Evolutionary conservation across 2,888 invertebrate species (phyloP), one percentile per base, ranked within the genome.

Genomic region (Caenorhabditis sp.): DNA sequence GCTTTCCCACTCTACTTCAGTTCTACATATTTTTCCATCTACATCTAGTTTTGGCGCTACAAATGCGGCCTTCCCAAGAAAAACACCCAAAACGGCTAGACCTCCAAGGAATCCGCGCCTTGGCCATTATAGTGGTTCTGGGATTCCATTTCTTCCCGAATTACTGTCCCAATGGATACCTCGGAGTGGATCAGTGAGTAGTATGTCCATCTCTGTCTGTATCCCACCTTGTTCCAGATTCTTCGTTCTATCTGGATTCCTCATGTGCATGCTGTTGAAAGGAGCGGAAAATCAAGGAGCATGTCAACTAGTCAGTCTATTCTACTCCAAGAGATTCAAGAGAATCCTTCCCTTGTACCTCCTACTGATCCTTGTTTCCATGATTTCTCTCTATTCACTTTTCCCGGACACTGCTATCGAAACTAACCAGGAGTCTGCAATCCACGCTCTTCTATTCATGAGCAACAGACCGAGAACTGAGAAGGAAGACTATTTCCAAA

Each of bases 161-260:
- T 6, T 49, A 28, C 24, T 66, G 59, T 41, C 82, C 82, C 6
- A 83, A 83, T 79, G 82, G 82, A 56, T 83, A 83, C 63, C 59
- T 83, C 12, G 82, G 82, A 49, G 82, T 83, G 19, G 82, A 83
- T 70, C 77, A 79, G 82, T 83, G 41, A 59, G 82, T 63, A 35
- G 31, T 51, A 2, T 22, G 4, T 10, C 5, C 6, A 0, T n/a
- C n/a, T 26, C 14, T 26, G 22, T 26, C 8, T 24, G 26, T 0
- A 22, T 24, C 6, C 0, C 6, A 3, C 22, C 22, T 22, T 24
- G 1, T 61, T 74, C 24, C 74, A 74, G 74, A 41, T 74, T 74
- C 49, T 74, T 74, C 35, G 74, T 74, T 19, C 41, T 74, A 22
- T 74, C 74, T 14, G 74, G 74, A 41, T 74, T 64, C 64, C 41